These are phyloP conservation scores for Brachypterus glaber DNA, from an alignment of 2,888 invertebrate species.

Conservation along the genomic window DNA sequence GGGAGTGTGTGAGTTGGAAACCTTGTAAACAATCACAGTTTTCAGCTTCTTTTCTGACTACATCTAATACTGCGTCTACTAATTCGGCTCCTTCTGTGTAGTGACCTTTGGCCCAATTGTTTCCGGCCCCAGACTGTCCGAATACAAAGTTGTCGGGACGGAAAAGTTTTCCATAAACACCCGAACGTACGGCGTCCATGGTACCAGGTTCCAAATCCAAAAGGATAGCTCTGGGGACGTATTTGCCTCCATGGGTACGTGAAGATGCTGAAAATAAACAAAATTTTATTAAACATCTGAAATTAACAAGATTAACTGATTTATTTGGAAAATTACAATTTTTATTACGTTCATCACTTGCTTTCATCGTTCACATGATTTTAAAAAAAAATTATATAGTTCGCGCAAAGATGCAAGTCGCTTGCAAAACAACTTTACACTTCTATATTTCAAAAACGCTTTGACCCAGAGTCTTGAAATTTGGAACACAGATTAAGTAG, in stretches of 20 bases:
- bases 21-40: conserved; percentile 88
- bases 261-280: conserved; percentile 25
- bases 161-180: conserved; percentile 78
- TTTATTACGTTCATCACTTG: no score
- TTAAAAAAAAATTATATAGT: no score
- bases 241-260: conserved; percentile 48
- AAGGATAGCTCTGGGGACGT: conserved; percentile 67
- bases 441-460: no score
- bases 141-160: conserved; percentile 86
- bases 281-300: neutral
- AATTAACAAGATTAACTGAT: neutral
- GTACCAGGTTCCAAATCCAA: conserved; percentile 72
- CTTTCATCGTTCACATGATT: no score
- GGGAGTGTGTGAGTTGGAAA: conserved; percentile 76
- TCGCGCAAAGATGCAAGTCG: no score
- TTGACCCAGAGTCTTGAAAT: no score
- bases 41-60: conserved; percentile 80
- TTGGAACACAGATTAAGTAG: no score
- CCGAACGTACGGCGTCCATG: conserved; percentile 84
- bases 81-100: conserved; percentile 85
- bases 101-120: conserved; percentile 86
- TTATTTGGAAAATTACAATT: no score
- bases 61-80: conserved; percentile 76
- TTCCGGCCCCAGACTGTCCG: conserved; percentile 60
- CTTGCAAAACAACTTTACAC: no score